These are phyloP conservation scores for Pseudomyrmex pallidus DNA, from an alignment of 1,140 invertebrate species.

Conservation along the genomic window DNA sequence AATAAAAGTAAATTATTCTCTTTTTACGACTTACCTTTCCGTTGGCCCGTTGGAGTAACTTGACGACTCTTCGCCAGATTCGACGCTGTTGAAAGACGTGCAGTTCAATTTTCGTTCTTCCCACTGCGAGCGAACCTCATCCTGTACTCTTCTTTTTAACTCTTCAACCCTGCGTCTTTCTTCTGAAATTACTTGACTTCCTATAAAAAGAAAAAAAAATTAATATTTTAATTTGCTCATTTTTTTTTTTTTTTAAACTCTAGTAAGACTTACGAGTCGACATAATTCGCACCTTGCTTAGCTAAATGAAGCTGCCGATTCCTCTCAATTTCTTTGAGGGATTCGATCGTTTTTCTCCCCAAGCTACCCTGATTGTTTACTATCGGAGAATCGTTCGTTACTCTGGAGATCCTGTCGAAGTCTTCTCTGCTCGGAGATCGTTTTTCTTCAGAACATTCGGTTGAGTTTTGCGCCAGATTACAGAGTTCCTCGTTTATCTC, in stretches of 20 bases:
- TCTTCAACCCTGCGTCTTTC: conserved; percentile 94
- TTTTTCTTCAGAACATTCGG: conserved; percentile 86
- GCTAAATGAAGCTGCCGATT: conserved; percentile 94
- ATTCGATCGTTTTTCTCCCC: conserved; percentile 94
- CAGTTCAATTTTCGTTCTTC: conserved; percentile 90
- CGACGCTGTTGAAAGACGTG: conserved; percentile 89
- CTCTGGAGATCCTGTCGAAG: conserved; percentile 93
- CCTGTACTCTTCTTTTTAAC: conserved; percentile 93
- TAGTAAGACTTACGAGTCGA: not conserved
- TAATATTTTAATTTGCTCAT: not conserved
- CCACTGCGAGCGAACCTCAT: conserved; percentile 95
- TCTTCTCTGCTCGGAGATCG: conserved; percentile 92
- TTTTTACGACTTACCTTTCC: conserved; percentile 86
- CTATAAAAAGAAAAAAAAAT: conserved; percentile 83
- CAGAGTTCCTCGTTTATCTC: conserved; percentile 87
- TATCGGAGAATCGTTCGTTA: conserved; percentile 92
- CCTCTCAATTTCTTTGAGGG: conserved; percentile 94
- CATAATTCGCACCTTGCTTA: conserved; percentile 91
- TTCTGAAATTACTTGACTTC: conserved; percentile 95
- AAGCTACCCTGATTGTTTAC: conserved; percentile 89
- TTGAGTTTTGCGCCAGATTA: conserved; percentile 85
- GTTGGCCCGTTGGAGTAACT: conserved; percentile 88
- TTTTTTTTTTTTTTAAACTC: not conserved
- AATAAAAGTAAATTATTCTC: not conserved
- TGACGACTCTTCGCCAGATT: conserved; percentile 88